Conservation (phyloP, 2,113 vertebrate species). For the Fregata magnificens region DNA sequence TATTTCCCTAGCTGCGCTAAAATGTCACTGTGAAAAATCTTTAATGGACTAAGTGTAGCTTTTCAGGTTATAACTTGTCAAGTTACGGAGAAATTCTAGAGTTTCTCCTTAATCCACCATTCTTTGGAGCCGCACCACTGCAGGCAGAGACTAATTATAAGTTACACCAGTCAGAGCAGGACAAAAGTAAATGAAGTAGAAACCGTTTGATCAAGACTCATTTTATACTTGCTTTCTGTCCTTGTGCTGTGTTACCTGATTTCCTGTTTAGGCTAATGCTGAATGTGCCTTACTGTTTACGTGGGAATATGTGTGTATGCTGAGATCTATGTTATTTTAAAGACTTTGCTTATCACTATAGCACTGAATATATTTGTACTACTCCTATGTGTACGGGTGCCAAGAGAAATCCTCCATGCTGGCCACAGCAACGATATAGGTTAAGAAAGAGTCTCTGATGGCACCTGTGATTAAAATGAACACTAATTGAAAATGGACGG, state of each 20-base stretch:
- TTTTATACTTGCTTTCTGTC: conserved; percentile 52
- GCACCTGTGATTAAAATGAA: not conserved
- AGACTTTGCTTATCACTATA: not conserved
- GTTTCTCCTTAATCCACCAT: conserved; percentile 82
- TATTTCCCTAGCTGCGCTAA: conserved; percentile 88
- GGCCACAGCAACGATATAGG: not conserved
- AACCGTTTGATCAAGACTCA: conserved; percentile 79
- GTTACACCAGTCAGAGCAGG: conserved; percentile 86
- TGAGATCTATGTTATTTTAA: not conserved
- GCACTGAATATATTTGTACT: not conserved
- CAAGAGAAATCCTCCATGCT: not conserved
- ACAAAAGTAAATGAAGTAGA: conserved; percentile 82
- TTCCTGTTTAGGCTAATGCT: not conserved
- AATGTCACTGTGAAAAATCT: conserved; percentile 98
- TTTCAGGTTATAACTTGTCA: conserved; percentile 98
- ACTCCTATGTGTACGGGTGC: not conserved
- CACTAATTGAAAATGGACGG: not conserved
- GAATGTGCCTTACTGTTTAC: not conserved
- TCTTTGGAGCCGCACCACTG: conserved; percentile 84
- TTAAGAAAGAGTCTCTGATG: not conserved
- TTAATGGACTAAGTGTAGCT: conserved; percentile 99
- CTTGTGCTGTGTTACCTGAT: conserved; percentile 29
- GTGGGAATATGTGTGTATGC: not conserved
- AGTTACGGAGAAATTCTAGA: conserved; percentile 92
- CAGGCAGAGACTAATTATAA: conserved; percentile 92